Evolutionary conservation across 2,888 invertebrate species (phyloP).

Genomic region (Tubulanus polymorphus): DNA sequence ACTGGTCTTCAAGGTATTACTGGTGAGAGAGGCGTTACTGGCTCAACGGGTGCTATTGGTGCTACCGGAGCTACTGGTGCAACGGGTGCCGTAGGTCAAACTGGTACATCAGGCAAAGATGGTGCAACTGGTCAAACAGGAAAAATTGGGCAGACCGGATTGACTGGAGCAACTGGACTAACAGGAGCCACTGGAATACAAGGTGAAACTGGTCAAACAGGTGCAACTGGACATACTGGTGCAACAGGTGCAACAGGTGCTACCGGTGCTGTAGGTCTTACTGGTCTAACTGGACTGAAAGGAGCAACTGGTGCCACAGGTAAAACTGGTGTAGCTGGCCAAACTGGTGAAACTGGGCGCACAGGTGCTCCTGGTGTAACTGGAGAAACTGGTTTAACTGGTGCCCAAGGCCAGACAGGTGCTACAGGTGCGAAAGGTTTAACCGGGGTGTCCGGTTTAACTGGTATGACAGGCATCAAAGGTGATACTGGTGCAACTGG

Average conservation of each 20-base stretch:
- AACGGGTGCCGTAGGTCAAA: slow-evolving; percentile 11
- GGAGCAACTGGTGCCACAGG: too few species aligned
- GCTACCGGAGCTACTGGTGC: slow-evolving; percentile 10
- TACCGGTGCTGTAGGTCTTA: not conserved
- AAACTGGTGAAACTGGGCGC: not conserved
- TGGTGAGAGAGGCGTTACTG: slow-evolving; percentile 9
- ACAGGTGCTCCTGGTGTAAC: not conserved
- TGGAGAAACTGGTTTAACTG: slow-evolving; percentile 6
- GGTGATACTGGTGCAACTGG: not conserved
- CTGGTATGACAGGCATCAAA: slow-evolving; percentile 2
- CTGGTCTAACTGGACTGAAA: not conserved
- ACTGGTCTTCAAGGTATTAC: slow-evolving; percentile 7
- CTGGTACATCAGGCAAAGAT: slow-evolving; percentile 3
- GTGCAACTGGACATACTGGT: slow-evolving; percentile 13
- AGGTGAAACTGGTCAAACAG: slow-evolving; percentile 8
- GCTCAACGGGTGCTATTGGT: slow-evolving; percentile 10
- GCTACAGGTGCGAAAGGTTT: slow-evolving; percentile 4
- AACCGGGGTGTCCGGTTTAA: too few species aligned
- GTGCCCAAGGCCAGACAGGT: slow-evolving; percentile 5
- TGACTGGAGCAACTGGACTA: slow-evolving; percentile 4
- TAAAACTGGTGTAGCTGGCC: not conserved
- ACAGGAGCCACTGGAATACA: slow-evolving; percentile 9
- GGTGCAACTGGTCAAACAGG: not conserved
- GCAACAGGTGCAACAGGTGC: not conserved
- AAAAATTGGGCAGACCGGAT: not conserved